Conservation (phyloP, 2,888 invertebrate species). For the Pasiphila rectangulata region DNA sequence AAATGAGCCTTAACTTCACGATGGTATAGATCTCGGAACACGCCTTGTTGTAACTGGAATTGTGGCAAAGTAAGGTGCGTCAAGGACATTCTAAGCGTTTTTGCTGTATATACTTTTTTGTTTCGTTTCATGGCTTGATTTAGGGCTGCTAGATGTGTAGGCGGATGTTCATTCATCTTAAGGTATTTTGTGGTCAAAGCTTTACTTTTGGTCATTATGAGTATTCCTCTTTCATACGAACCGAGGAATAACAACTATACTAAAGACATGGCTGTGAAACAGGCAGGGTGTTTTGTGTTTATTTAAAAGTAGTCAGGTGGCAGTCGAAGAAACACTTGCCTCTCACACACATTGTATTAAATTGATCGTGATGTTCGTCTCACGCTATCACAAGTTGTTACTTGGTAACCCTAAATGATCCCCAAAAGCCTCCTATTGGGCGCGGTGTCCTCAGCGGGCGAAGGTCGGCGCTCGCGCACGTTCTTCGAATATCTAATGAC, state of each 20-base stretch:
- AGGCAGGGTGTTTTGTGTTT: too few species aligned
- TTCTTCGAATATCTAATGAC: conserved; percentile 55
- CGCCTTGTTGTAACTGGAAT: conserved; percentile 49
- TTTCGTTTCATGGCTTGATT: conserved; percentile 46
- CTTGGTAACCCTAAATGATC: conserved; percentile 39
- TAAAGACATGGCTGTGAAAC: too few species aligned
- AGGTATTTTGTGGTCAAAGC: background rate
- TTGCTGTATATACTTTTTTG: conserved; percentile 59
- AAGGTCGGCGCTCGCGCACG: conserved; percentile 63
- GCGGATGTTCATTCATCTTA: background rate
- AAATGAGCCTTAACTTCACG: conserved; percentile 39
- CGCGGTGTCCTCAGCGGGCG: conserved; percentile 46
- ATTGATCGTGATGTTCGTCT: background rate
- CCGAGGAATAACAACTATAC: too few species aligned
- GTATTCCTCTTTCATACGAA: too few species aligned
- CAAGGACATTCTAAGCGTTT: conserved; percentile 65
- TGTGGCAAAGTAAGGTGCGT: conserved; percentile 62
- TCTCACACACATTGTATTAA: too few species aligned
- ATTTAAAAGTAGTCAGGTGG: too few species aligned
- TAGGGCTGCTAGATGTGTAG: conserved; percentile 32
- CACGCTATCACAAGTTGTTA: background rate
- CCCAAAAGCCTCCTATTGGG: conserved; percentile 34
- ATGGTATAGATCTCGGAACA: conserved; percentile 41
- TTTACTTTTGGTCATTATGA: background rate
- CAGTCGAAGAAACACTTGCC: too few species aligned